Evolutionary conservation across 2,888 invertebrate species (phyloP).

Genomic region (Hemithea aestivaria): DNA sequence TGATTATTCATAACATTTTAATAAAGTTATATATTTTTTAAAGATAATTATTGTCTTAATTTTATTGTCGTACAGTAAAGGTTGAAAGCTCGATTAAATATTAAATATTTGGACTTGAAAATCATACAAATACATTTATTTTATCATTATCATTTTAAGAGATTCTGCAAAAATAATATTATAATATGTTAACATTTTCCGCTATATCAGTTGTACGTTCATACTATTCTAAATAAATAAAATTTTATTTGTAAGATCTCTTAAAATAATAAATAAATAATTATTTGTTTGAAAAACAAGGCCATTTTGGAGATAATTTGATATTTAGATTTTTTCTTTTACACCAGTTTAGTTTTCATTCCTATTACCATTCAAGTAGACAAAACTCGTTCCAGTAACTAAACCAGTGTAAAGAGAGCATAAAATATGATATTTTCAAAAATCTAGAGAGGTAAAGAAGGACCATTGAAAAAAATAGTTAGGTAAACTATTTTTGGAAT

Average conservation of each 20-base stretch:
- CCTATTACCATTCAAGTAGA: too few relatives aligned
- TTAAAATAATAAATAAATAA: too few relatives aligned
- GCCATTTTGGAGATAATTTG: too few relatives aligned
- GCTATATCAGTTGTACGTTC: background rate
- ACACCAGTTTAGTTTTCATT: too few relatives aligned
- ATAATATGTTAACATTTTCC: conserved; percentile 2
- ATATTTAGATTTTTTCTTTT: too few relatives aligned
- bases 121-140: too few relatives aligned
- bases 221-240: too few relatives aligned
- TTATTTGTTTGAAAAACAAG: too few relatives aligned
- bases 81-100: conserved; percentile 68
- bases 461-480: conserved; percentile 7
- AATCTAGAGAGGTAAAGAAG: conserved; percentile 3
- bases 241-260: too few relatives aligned
- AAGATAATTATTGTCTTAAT: conserved; percentile 25
- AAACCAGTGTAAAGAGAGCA: conserved; percentile 6
- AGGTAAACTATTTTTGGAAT: background rate
- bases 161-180: conserved; percentile 12
- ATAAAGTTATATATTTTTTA: conserved; percentile 30
- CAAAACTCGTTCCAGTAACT: conserved; percentile 7
- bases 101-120: too few relatives aligned
- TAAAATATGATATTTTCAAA: background rate
- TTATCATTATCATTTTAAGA: too few relatives aligned
- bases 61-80: conserved; percentile 59
- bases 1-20: conserved; percentile 18